These are phyloP conservation scores for Ciconia stormi DNA, from an alignment of 2,113 vertebrate genomes.

Conservation along the genomic window DNA sequence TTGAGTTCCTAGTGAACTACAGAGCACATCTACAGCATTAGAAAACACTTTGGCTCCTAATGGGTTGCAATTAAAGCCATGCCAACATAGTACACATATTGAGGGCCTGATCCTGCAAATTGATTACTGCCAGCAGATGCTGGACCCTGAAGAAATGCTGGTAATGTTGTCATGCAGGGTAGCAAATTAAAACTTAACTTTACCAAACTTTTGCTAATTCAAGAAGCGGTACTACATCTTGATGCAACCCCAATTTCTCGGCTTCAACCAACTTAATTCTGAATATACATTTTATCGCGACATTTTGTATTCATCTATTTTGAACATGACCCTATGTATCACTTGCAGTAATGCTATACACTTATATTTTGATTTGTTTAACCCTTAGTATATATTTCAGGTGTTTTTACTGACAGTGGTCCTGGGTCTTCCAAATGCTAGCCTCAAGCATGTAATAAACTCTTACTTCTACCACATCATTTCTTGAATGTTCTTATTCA, in stretches of 20 bases:
- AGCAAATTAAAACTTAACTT: background rate
- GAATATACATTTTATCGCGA: background rate
- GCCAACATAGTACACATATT: background rate
- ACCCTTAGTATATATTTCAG: background rate
- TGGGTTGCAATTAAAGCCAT: background rate
- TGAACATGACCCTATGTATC: background rate
- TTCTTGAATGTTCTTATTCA: background rate
- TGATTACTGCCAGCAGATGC: background rate
- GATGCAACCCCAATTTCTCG: background rate
- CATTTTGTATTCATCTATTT: background rate
- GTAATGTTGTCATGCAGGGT: background rate
- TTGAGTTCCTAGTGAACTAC: background rate
- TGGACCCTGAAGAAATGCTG: background rate
- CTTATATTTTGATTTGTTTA: background rate
- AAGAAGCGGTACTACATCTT: background rate
- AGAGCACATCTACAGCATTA: background rate
- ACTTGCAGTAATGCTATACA: background rate
- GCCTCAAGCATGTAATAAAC: background rate
- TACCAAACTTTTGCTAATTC: background rate
- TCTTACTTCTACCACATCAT: background rate
- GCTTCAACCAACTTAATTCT: background rate
- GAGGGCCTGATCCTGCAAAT: background rate
- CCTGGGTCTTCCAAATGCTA: background rate
- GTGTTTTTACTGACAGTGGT: background rate
- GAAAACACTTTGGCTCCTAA: background rate